Evolutionary conservation across 2,888 invertebrate species (phyloP), one percentile per base, ranked within the genome.

Genomic region (Xestia sexstrigata): DNA sequence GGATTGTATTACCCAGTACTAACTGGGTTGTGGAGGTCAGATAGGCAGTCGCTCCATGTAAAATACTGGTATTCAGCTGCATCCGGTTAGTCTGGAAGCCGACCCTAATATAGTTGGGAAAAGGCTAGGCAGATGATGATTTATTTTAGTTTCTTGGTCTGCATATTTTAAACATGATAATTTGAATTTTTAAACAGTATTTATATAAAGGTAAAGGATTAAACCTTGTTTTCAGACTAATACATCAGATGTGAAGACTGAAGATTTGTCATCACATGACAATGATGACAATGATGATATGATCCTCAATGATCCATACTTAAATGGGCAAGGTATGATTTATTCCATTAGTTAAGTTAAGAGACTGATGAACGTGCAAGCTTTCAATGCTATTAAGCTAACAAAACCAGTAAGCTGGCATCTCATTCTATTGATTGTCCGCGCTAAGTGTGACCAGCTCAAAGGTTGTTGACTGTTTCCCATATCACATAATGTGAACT

Each of bases 221-320:
- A 52, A 42, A 39, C 26, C 5, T 77, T 62, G 5, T 62, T 88
- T 88, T 65, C 84, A 92, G 91, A 67, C 78, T n/a, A 73, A 79
- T 75, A 62, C 80, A 68, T 78, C 89, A 70, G 87, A 81, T 80
- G 92, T 95, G 23, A 95, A 95, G 85, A 91, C 90, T n/a, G 95
- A 95, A 89, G 87, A 92, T 63, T 76, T 88, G 17, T 74, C 80
- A 52, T 79, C 79, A 52, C 89, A 92, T 81, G 93, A 93, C 42
- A 84, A 88, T 63, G 91, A 93, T 81, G 93, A 93, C 58, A 92
- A 91, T 81, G 87, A 91, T 13, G 94, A 94, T 79, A 87, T 75
- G 94, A 95, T 81, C 93, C 93, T 90, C 76, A 84, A 87, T 69
- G 81, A 91, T 42, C 81, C 91, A 55, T 91, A 93, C 60, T 88